Percentiles rank a stretch among this genome's conserved stretches.
Conservation (phyloP, 2,113 vertebrate genomes). For the Bubo bubo region DNA sequence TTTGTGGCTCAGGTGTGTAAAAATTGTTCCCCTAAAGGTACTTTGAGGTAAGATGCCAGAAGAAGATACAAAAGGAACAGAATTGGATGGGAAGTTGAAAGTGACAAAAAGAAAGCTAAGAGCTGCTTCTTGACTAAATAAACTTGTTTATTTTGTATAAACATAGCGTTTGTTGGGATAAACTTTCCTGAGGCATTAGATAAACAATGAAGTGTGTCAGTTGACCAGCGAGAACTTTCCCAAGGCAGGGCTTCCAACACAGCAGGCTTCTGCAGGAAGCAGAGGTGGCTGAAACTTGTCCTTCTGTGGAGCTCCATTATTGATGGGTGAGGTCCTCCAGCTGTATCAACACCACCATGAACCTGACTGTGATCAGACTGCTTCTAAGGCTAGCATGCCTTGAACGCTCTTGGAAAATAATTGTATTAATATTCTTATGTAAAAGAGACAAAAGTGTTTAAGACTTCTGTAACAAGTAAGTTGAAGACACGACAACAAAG, state of each 20-base stretch:
- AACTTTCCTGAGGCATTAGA: background rate
- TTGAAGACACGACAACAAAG: background rate
- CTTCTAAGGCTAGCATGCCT: background rate
- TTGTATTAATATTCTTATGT: background rate
- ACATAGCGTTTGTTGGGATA: background rate
- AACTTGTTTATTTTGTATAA: background rate
- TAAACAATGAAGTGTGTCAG: background rate
- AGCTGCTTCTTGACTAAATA: background rate
- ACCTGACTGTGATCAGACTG: background rate
- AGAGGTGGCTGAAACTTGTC: background rate
- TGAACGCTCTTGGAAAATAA: background rate
- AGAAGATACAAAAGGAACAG: background rate
- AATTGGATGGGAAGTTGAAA: background rate
- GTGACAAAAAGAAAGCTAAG: background rate
- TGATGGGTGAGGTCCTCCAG: background rate
- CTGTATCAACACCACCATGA: background rate
- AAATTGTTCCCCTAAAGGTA: background rate
- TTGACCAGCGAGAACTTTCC: background rate
- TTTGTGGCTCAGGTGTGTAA: background rate
- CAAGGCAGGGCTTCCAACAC: background rate
- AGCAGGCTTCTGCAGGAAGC: background rate
- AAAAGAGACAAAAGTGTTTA: background rate
- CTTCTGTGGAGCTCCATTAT: background rate
- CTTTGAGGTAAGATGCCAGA: background rate
- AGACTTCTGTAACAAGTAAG: background rate